phyloP scores from a whole-genome alignment of 2,888 invertebrate genomes.

The Chrysolina oricalcia region DNA sequence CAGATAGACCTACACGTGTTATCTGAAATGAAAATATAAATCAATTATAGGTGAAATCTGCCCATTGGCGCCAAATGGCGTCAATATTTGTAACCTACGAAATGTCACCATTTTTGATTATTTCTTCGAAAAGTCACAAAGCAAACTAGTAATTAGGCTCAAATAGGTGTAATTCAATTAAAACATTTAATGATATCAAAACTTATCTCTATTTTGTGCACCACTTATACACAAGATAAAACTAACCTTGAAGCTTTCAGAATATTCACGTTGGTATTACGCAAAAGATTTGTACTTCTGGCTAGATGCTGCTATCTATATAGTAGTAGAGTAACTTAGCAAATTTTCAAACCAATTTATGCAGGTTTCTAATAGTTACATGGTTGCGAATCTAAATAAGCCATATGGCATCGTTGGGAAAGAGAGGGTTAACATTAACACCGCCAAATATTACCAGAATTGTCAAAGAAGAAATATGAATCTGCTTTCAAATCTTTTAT shows the following conservation, averaged over 20 bases:
- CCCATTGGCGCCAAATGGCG: background rate
- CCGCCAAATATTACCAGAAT: no score
- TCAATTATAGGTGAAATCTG: background rate
- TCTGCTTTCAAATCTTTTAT: no score
- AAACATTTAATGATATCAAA: background rate
- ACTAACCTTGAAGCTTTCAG: background rate
- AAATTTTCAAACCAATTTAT: background rate
- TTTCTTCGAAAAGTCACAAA: background rate
- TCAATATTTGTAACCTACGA: background rate
- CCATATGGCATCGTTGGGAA: background rate
- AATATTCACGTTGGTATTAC: background rate
- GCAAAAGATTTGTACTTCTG: background rate
- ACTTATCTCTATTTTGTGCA: background rate
- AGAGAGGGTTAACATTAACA: no score
- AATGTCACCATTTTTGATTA: background rate
- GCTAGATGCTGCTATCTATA: background rate
- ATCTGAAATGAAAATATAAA: conserved; percentile 12
- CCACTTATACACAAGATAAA: background rate
- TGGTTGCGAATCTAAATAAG: background rate
- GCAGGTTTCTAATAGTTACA: background rate
- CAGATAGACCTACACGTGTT: background rate
- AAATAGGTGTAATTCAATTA: background rate
- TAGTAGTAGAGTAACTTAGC: background rate
- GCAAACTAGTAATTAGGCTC: background rate
- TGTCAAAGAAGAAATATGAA: no score